Base-by-base conservation (phyloP, 2,113 vertebrate species). In the Oenanthe melanoleuca region DNA sequence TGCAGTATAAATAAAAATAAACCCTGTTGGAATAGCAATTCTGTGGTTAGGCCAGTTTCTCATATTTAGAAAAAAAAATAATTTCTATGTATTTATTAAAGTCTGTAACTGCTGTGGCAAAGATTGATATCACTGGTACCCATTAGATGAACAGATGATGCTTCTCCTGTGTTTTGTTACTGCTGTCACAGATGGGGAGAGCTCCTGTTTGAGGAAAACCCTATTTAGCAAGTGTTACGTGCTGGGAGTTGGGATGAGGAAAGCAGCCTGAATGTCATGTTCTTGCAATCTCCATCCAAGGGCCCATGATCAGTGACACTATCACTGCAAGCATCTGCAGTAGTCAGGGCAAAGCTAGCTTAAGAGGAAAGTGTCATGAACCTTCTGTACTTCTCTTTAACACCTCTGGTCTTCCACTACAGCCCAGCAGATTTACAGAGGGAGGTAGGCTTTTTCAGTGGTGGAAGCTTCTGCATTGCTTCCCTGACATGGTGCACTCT, bases 401-500 rank as follows among this genome's bases (percentile, higher is more conserved):
- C 17, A 3, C 34, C 16, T 53, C 86, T 66, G 31, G 10, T 37
- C n/a, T 26, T 44, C 65, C 4, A 9, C 38, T 45, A 16, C 42
- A 71, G 31, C 42, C 50, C 2, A 1, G 40, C 53, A 80, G 78
- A 40, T 42, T 50, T 45, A 67, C 38, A 60, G 64, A 47, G 21
- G 19, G n/a, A 86, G 25, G 11, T 21, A 52, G 18, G n/a, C 11
- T 89, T 77, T 29, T 44, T 19, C 31, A 65, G 17, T 7, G 11
- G 21, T 4, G 4, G 23, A 34, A 69, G 23, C 33, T 72, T 37
- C 28, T 45, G 19, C 4, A 0, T 6, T 59, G 33, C 50, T 50
- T 73, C 19, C n/a, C 31, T 8, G 2, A 2, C 2, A 0, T 5
- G 21, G 53, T 28, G 24, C n/a, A 5, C 0, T 1, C 19, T n/a